A percentile compares a stretch with the other conserved stretches of the same genome.
phyloP scores from a whole-genome alignment of 2,888 invertebrate species.

The Eristalis arbustorum region DNA sequence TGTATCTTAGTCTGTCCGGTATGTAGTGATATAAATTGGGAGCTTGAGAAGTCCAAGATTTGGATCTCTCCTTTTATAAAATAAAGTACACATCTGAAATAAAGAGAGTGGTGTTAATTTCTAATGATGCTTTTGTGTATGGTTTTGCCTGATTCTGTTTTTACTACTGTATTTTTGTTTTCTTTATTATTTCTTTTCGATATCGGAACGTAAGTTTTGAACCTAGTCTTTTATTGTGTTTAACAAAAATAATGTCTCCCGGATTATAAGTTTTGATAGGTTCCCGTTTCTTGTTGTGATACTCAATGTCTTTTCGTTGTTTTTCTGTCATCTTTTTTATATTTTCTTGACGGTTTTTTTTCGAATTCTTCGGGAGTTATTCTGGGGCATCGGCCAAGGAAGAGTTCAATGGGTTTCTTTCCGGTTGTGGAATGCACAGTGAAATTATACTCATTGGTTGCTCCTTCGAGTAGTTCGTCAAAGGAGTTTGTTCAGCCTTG shows the following conservation, averaged over 20 bases:
- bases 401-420: not conserved
- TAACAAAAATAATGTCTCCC: not conserved
- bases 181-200: not conserved
- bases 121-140: not conserved
- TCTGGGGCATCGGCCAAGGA: not conserved
- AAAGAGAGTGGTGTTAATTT: not conserved
- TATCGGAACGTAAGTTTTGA: not conserved
- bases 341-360: not conserved
- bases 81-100: not conserved
- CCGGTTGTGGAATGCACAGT: not conserved
- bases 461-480: too few species aligned
- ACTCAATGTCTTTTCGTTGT: not conserved
- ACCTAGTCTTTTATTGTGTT: not conserved
- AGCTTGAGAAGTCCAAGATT: slow-evolving; percentile 31
- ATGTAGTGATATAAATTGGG: slow-evolving; percentile 21
- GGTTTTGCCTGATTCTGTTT: slow-evolving; percentile 10
- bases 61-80: slow-evolving; percentile 12
- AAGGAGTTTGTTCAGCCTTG: not conserved
- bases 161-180: slow-evolving; percentile 10
- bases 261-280: not conserved
- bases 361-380: not conserved
- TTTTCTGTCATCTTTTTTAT: not conserved
- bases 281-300: too few species aligned
- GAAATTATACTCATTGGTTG: too few species aligned
- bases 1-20: slow-evolving; percentile 26